These are phyloP conservation scores for Plutomurus gul DNA, from an alignment of 1,140 invertebrate genomes.

Conservation along the genomic window DNA sequence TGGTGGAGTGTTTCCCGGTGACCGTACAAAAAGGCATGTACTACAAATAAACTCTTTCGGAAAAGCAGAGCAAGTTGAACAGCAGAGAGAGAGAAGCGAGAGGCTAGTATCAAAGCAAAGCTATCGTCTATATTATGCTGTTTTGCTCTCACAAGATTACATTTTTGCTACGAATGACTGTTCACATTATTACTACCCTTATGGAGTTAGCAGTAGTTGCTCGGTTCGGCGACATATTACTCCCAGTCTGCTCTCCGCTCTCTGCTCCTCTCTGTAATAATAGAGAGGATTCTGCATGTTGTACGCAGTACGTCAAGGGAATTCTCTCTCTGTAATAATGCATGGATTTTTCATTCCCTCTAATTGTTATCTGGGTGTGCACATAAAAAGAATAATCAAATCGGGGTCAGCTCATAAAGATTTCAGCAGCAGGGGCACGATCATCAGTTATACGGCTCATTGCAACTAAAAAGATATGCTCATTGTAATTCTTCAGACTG, in stretches of 20 bases:
- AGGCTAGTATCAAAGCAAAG: not conserved
- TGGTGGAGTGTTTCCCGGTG: no score
- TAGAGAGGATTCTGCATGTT: constrained; percentile 5
- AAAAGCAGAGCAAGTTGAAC: no score
- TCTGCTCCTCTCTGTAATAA: not conserved
- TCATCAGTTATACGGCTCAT: constrained; percentile 35
- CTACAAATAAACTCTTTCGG: not conserved
- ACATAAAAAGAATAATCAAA: constrained; percentile 40
- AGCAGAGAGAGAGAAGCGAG: no score
- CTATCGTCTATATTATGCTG: constrained; percentile 7
- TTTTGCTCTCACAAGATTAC: constrained; percentile 35
- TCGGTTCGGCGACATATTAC: not conserved
- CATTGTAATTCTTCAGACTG: not conserved
- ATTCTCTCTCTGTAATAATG: constrained; percentile 37
- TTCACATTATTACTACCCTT: not conserved
- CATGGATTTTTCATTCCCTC: constrained; percentile 43
- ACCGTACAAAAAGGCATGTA: no score
- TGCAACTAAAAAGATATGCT: not conserved
- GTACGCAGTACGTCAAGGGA: constrained; percentile 12
- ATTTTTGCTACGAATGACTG: constrained; percentile 3
- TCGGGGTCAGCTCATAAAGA: constrained; percentile 44
- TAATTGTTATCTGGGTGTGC: constrained; percentile 35
- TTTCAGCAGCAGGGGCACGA: constrained; percentile 38
- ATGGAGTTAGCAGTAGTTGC: not conserved
- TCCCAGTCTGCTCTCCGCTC: not conserved